Percentiles rank a stretch among this genome's conserved stretches.
Conservation (phyloP, 2,888 invertebrate species). For the Myathropa florea region DNA sequence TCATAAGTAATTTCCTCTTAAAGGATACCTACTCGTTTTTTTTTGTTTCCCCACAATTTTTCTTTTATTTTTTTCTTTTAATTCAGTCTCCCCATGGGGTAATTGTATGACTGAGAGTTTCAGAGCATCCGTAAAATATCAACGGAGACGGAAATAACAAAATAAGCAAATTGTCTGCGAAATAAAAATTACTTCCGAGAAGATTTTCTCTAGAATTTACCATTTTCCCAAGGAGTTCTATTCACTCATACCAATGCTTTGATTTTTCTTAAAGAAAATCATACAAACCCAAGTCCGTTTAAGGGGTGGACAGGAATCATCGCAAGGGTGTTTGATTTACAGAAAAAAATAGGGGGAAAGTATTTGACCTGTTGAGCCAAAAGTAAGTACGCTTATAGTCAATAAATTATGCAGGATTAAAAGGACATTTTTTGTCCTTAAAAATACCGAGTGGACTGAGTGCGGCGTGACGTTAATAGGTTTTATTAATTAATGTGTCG, state of each 20-base stretch:
- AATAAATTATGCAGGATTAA: constrained; percentile 70
- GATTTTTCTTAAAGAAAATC: constrained; percentile 19
- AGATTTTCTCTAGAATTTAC: constrained; percentile 59
- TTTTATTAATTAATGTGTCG: constrained; percentile 55
- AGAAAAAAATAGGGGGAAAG: constrained; percentile 42
- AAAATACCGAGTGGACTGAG: constrained; percentile 15
- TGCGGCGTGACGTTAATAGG: constrained; percentile 35
- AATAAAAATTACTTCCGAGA: constrained; percentile 80
- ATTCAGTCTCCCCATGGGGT: constrained; percentile 25
- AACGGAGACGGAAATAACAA: constrained; percentile 79
- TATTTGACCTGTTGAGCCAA: constrained; percentile 67
- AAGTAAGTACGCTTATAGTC: constrained; percentile 46
- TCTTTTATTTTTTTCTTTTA: constrained; percentile 4
- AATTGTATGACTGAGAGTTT: neutral
- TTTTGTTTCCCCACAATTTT: neutral
- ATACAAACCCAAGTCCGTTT: neutral
- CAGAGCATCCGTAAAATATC: constrained; percentile 54
- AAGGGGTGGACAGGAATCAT: constrained; percentile 51
- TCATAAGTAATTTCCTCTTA: constrained; percentile 71
- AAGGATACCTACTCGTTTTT: constrained; percentile 30
- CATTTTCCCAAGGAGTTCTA: constrained; percentile 50
- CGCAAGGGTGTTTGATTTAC: constrained; percentile 56
- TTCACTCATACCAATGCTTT: constrained; percentile 21
- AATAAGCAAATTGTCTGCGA: constrained; percentile 81
- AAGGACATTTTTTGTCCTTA: constrained; percentile 41